A percentile compares a stretch with the other conserved stretches of the same genome.
Evolutionary conservation across 2,113 vertebrate genomes (phyloP).

Genomic region (Phoxinus phoxinus): DNA sequence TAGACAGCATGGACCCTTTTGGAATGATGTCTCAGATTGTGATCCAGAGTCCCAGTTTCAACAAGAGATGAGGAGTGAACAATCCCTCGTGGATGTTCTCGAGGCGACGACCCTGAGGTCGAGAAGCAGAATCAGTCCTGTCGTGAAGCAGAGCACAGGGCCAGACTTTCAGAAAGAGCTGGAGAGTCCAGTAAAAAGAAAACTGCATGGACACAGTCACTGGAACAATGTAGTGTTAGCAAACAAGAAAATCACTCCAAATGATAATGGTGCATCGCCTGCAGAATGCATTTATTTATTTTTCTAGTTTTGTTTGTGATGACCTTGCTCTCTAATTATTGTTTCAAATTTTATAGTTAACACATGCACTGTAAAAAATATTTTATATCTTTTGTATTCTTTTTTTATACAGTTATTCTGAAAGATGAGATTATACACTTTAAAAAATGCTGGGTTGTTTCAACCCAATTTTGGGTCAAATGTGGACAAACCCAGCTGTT

Average conservation of each 20-base stretch:
- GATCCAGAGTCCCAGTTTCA: conserved; percentile 88
- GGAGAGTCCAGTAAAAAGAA: conserved; percentile 31
- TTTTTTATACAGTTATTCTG: background rate
- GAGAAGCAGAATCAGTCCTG: conserved; percentile 22
- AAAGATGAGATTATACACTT: background rate
- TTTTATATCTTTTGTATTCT: conserved; percentile 3
- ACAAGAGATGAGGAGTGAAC: conserved; percentile 76
- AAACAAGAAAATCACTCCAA: conserved; percentile 46
- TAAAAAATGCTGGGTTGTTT: too few relatives aligned
- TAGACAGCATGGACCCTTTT: conserved; percentile 86
- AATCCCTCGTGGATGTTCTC: background rate
- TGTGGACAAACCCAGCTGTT: too few relatives aligned
- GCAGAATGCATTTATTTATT: conserved; percentile 48
- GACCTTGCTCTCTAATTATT: background rate
- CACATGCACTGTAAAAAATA: background rate
- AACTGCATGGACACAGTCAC: background rate
- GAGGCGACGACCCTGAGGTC: conserved; percentile 11
- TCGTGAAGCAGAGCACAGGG: conserved; percentile 23
- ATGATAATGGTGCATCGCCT: background rate
- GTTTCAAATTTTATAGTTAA: background rate
- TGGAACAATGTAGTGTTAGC: background rate
- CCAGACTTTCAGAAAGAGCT: conserved; percentile 23
- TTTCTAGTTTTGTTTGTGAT: background rate
- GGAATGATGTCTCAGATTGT: conserved; percentile 79
- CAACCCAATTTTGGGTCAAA: too few relatives aligned